phyloP scores from a whole-genome alignment of 2,113 vertebrate genomes.

The Atlantisia rogersi region DNA sequence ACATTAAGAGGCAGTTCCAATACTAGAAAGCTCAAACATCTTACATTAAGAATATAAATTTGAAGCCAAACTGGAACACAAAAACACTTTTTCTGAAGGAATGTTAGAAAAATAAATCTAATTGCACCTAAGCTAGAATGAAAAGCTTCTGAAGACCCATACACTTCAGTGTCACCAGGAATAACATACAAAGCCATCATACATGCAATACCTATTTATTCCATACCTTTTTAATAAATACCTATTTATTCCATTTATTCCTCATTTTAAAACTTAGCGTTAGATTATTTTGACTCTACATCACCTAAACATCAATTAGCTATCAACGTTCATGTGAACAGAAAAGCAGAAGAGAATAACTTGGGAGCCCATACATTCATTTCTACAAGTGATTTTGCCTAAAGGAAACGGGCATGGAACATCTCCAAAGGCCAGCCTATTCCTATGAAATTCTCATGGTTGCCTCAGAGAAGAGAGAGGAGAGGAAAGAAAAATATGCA shows the following conservation, averaged over 20 bases:
- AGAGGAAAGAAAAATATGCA: neutral
- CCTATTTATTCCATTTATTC: neutral
- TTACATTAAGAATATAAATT: neutral
- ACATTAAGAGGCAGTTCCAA: neutral
- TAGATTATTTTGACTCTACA: neutral
- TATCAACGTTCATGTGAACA: neutral
- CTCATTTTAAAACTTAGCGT: neutral
- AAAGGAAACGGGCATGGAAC: neutral
- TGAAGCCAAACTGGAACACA: neutral
- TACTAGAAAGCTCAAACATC: neutral
- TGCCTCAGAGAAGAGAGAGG: neutral
- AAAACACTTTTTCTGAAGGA: neutral
- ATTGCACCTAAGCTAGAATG: neutral
- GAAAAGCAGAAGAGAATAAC: neutral
- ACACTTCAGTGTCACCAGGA: neutral
- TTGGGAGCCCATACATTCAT: neutral
- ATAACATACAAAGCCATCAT: neutral
- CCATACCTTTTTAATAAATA: neutral
- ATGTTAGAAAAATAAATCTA: neutral
- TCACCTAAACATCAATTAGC: rapidly evolving
- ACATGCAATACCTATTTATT: neutral
- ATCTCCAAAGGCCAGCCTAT: neutral
- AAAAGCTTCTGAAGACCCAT: neutral
- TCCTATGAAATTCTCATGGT: neutral
- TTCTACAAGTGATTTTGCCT: neutral